Base-by-base conservation (phyloP, 1,140 invertebrate species). In the Rhopalosiphum maidis region DNA sequence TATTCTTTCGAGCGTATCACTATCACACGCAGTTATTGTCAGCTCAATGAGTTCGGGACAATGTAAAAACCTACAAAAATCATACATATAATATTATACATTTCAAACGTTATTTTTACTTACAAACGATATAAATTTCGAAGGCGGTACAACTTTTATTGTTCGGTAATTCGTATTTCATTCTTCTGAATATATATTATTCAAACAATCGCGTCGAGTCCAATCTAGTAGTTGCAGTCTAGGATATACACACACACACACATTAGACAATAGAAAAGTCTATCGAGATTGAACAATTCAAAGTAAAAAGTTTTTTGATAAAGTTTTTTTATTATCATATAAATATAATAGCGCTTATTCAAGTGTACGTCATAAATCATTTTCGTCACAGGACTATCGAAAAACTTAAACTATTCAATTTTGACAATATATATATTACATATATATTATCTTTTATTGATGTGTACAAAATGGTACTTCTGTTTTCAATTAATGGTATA, bases 331-430 rank as follows among this genome's bases (percentile, higher is more conserved):
- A 41, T 85, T 11, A 41, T 85, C 9, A 85, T 43, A n/a, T 35
- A 18, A n/a, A 87, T 35, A 87, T 51, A 30, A 86, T 86, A 30
- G 22, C 2, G 11, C 37, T 86, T 86, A 43, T 86, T 87, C 85
- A 11, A 48, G n/a, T 68, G 60, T 46, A 46, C 41, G 4, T n/a
- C 86, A 46, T 87, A 87, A 87, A 48, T 48, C 86, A 48, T 48
- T 30, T 30, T 51, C 48, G 86, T 51, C 30, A 35, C 46, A 87
- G 51, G 6, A 51, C 46, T 86, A 87, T 87, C 43, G 23, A 18
- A n/a, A n/a, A 87, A 87, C 46, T n/a, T n/a, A 87, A 87, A n/a
- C 15, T 46, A 46, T 86, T 86, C 85, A 86, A 46, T 86, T 86
- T 86, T 46, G 30, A 77, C 60, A 6, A 77, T 77, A n/a, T 68